These are phyloP conservation scores for Anseranas semipalmata DNA, from an alignment of 2,113 vertebrate genomes.

Conservation along the genomic window DNA sequence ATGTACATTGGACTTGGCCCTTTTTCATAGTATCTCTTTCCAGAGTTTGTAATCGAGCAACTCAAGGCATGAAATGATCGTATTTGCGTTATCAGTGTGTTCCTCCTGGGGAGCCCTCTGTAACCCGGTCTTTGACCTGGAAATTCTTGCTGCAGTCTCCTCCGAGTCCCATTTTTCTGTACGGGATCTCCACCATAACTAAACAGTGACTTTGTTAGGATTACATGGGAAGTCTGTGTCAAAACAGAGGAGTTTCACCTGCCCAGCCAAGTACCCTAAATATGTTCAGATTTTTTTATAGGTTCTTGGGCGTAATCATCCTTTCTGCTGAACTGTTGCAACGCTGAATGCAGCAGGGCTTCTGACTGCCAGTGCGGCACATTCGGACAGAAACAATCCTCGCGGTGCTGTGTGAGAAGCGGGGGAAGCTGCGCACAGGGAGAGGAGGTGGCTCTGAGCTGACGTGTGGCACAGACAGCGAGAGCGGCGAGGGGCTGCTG, in stretches of 20 bases:
- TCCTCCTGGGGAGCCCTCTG: background rate
- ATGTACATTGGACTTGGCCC: background rate
- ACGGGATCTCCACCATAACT: background rate
- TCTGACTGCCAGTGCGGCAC: background rate
- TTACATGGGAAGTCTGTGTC: background rate
- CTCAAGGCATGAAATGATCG: background rate
- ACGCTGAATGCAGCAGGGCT: background rate
- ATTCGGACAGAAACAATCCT: background rate
- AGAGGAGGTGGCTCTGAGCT: background rate
- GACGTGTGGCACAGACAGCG: rapidly evolving
- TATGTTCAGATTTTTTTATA: background rate
- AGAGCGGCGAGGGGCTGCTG: background rate
- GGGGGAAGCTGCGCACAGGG: background rate
- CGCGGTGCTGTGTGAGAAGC: background rate
- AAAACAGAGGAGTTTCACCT: background rate
- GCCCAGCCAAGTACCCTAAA: background rate
- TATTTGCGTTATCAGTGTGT: background rate
- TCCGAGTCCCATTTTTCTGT: background rate
- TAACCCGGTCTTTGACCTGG: background rate
- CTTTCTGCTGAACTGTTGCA: background rate
- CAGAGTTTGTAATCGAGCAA: background rate
- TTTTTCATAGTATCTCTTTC: background rate
- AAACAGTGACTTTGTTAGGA: background rate
- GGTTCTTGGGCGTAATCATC: background rate
- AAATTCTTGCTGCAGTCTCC: background rate